phyloP scores from a whole-genome alignment of 2,797 vertebrate genomes.

The Cynodonichthys magdalenae region DNA sequence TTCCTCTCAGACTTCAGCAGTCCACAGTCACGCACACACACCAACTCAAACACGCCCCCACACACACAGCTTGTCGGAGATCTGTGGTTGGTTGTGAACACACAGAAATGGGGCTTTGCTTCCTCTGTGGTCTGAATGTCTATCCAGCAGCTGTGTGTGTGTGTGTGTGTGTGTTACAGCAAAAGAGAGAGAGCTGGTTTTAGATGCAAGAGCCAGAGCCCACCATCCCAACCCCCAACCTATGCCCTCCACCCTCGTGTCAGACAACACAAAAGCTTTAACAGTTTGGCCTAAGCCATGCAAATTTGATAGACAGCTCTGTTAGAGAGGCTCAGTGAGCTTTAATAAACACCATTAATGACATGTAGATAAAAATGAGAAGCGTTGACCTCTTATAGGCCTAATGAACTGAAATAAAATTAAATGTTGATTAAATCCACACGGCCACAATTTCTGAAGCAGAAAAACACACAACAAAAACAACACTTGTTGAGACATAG shows the following conservation, averaged over 20 bases:
- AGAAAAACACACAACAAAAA: background rate
- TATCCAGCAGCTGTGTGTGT: slow-evolving; percentile 71
- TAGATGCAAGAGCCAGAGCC: slow-evolving; percentile 43
- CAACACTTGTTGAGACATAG: background rate
- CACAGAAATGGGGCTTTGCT: slow-evolving; percentile 51
- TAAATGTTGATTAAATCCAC: slow-evolving; percentile 15
- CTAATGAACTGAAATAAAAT: slow-evolving; percentile 7
- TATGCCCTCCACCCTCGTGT: slow-evolving; percentile 1
- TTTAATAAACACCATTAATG: slow-evolving; percentile 52
- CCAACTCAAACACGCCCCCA: slow-evolving; percentile 12
- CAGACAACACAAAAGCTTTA: slow-evolving; percentile 49
- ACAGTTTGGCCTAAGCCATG: slow-evolving; percentile 43
- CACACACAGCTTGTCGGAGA: slow-evolving; percentile 34
- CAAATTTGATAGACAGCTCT: slow-evolving; percentile 55
- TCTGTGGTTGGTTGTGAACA: slow-evolving; percentile 59
- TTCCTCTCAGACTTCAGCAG: slow-evolving; percentile 29
- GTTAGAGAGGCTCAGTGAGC: slow-evolving; percentile 43
- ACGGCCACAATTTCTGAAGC: background rate
- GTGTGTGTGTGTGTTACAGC: slow-evolving; percentile 39
- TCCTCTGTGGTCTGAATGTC: slow-evolving; percentile 67
- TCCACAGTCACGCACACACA: slow-evolving; percentile 38
- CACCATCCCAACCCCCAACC: slow-evolving; percentile 8
- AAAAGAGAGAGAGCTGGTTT: slow-evolving; percentile 19
- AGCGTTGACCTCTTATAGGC: slow-evolving; percentile 14
- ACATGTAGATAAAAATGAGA: slow-evolving; percentile 34